Conservation (phyloP, 2,888 invertebrate species). For the Ethmia dodecea region DNA sequence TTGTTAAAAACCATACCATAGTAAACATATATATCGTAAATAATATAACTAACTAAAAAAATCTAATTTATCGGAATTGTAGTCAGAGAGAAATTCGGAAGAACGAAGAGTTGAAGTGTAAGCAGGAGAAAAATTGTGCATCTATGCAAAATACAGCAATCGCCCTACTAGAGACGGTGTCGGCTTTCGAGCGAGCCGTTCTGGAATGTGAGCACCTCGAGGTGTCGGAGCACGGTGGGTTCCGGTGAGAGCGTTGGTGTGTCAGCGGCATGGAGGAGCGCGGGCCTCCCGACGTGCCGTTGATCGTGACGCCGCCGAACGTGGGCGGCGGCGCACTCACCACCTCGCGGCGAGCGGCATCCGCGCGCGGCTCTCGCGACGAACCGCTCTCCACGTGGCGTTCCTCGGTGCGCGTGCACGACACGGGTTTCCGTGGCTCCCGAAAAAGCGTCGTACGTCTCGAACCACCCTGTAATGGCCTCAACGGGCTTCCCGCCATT, state of each 20-base stretch:
- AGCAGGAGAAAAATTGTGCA: conserved; percentile 6
- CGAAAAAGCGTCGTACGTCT: conserved; percentile 80
- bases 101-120: not conserved
- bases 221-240: conserved; percentile 65
- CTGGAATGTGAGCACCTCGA: conserved; percentile 71
- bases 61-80: not conserved
- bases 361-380: conserved; percentile 63
- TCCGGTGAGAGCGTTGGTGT: conserved; percentile 75
- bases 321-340: conserved; percentile 52
- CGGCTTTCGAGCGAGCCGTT: conserved; percentile 65
- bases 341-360: conserved; percentile 57
- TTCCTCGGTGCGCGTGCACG: conserved; percentile 81
- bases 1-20: conserved; percentile 53
- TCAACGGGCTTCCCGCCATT: conserved; percentile 75
- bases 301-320: conserved; percentile 64
- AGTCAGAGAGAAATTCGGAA: too few species aligned
- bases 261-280: conserved; percentile 78
- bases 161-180: conserved; percentile 61
- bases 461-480: conserved; percentile 81
- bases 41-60: not conserved
- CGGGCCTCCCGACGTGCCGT: conserved; percentile 68
- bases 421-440: conserved; percentile 80
- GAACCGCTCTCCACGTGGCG: conserved; percentile 76
- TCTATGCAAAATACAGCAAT: conserved; percentile 73
- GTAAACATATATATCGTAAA: conserved; percentile 22